These are phyloP conservation scores for Aldrovandia affinis DNA, from an alignment of 2,797 vertebrate genomes.

Conservation along the genomic window DNA sequence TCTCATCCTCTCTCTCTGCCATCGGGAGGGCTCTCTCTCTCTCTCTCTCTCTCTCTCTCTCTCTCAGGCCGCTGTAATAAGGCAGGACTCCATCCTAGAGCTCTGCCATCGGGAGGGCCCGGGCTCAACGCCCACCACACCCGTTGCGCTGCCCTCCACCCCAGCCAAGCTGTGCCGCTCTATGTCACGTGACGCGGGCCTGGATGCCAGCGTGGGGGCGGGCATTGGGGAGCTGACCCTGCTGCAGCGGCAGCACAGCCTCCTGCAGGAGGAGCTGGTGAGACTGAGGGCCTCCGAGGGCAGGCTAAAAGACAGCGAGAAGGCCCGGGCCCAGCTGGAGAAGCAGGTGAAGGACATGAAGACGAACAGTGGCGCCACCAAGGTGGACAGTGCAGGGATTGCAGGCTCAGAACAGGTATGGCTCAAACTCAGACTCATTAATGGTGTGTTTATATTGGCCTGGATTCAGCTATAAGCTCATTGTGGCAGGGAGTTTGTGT, in stretches of 20 bases:
- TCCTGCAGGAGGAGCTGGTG: slow-evolving; percentile 83
- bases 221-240: slow-evolving; percentile 64
- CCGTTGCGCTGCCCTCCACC: slow-evolving; percentile 33
- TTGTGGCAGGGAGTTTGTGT: neutral
- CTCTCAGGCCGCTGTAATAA: slow-evolving; percentile 79
- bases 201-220: slow-evolving; percentile 54
- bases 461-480: neutral
- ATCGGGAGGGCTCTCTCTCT: neutral
- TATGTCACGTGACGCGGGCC: slow-evolving; percentile 73
- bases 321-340: slow-evolving; percentile 62
- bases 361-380: slow-evolving; percentile 48
- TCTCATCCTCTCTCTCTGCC: neutral
- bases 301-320: slow-evolving; percentile 74
- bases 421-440: neutral
- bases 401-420: slow-evolving; percentile 56
- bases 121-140: slow-evolving; percentile 36
- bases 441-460: neutral
- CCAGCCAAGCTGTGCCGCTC: slow-evolving; percentile 66
- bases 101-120: slow-evolving; percentile 58
- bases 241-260: slow-evolving; percentile 68
- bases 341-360: slow-evolving; percentile 69
- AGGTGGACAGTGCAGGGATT: slow-evolving; percentile 32
- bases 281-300: slow-evolving; percentile 62
- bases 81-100: slow-evolving; percentile 83
- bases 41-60: slow-evolving; percentile 1